Evolutionary conservation across 1,140 invertebrate genomes (phyloP).

Genomic region (Pararge aegeria): DNA sequence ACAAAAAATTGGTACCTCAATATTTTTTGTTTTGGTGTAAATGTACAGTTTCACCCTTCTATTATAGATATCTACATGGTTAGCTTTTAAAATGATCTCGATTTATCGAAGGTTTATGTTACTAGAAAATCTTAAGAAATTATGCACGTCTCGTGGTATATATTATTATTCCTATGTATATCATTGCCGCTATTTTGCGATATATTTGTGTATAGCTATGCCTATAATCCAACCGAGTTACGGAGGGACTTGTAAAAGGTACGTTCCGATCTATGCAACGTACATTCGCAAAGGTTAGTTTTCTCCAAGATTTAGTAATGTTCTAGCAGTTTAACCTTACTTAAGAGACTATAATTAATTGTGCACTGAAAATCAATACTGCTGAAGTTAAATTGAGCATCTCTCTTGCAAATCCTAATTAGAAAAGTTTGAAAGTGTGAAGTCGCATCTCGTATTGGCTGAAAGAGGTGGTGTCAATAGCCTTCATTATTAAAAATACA

Average conservation of each 20-base stretch:
- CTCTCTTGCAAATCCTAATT: neutral
- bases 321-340: conserved; percentile 9
- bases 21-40: conserved; percentile 68
- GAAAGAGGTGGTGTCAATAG: conserved; percentile 25
- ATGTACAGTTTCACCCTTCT: conserved; percentile 34
- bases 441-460: neutral
- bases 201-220: conserved; percentile 57
- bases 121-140: conserved; percentile 44
- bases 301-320: conserved; percentile 12
- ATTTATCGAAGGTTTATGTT: conserved; percentile 40
- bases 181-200: conserved; percentile 70
- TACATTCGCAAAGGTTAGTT: conserved; percentile 11
- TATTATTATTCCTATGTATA: conserved; percentile 62
- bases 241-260: conserved; percentile 40
- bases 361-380: conserved; percentile 25
- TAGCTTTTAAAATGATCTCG: conserved; percentile 9
- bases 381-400: neutral
- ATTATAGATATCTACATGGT: conserved; percentile 21
- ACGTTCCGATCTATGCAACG: conserved; percentile 27
- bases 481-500: conserved; percentile 26
- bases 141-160: conserved; percentile 59
- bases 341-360: conserved; percentile 15
- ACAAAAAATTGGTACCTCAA: conserved; percentile 74
- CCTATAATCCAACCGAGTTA: conserved; percentile 60
- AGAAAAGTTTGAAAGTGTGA: neutral